These are phyloP conservation scores for Drosophila eohydei DNA, from an alignment of 2,888 invertebrate genomes.

Conservation along the genomic window DNA sequence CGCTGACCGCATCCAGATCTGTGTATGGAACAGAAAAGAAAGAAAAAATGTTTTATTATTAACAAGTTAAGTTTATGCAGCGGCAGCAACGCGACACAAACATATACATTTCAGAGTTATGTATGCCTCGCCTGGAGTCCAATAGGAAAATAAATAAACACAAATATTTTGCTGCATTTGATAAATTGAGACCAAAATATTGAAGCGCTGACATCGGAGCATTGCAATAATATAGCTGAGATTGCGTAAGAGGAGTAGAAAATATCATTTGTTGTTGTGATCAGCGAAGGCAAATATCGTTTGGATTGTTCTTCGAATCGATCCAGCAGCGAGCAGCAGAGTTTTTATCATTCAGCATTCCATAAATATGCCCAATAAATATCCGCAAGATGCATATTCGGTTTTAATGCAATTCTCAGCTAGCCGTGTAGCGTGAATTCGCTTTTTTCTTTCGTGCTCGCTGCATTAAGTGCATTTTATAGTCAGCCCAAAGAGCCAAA, in stretches of 20 bases:
- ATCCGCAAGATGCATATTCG: conserved; percentile 45
- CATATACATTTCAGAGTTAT: neutral
- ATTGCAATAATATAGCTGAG: neutral
- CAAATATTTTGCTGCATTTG: neutral
- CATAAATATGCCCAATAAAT: conserved; percentile 65
- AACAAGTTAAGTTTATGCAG: neutral
- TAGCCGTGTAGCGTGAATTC: conserved; percentile 17
- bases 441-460: conserved; percentile 27
- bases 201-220: neutral
- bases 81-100: neutral
- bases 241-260: neutral
- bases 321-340: neutral
- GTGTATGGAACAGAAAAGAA: conserved; percentile 34
- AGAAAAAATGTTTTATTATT: neutral
- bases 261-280: neutral
- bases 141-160: neutral
- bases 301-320: neutral
- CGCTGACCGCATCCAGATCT: conserved; percentile 82
- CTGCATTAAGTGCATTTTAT: conserved; percentile 82
- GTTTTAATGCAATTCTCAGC: conserved; percentile 44
- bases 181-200: neutral
- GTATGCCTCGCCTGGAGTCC: neutral
- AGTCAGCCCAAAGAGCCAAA: conserved; percentile 64
- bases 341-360: conserved; percentile 9
- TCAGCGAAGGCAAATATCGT: neutral